Conservation (phyloP, 2,797 vertebrate species). For the Girardinus metallicus region DNA sequence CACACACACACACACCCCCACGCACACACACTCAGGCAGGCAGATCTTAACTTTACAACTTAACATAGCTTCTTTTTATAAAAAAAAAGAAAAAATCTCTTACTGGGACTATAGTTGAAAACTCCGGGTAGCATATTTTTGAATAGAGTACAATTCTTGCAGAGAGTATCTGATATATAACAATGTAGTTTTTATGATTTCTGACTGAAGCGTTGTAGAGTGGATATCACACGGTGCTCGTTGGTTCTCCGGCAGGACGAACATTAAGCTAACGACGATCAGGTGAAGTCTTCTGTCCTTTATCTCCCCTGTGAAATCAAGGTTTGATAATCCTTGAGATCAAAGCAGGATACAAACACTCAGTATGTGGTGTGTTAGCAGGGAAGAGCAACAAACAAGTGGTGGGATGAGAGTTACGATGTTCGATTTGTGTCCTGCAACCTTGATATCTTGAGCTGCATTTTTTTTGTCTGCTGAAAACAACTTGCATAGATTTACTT, state of each 20-base stretch:
- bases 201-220: background rate
- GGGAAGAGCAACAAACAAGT: background rate
- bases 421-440: background rate
- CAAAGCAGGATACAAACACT: background rate
- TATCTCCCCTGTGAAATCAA: constrained; percentile 33
- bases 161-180: background rate
- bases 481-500: background rate
- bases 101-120: background rate
- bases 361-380: background rate
- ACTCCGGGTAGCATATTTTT: background rate
- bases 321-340: background rate
- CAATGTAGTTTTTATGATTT: background rate
- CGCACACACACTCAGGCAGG: background rate
- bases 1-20: background rate
- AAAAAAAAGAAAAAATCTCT: background rate
- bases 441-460: background rate
- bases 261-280: constrained; percentile 35
- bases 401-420: background rate
- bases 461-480: background rate
- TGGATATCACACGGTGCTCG: constrained; percentile 2
- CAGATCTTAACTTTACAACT: constrained; percentile 24
- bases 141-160: constrained; percentile 1
- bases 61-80: background rate
- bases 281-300: constrained; percentile 39
- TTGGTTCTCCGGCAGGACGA: constrained; percentile 35